phyloP scores from a whole-genome alignment of 2,888 invertebrate species.

The Papilio demoleus region DNA sequence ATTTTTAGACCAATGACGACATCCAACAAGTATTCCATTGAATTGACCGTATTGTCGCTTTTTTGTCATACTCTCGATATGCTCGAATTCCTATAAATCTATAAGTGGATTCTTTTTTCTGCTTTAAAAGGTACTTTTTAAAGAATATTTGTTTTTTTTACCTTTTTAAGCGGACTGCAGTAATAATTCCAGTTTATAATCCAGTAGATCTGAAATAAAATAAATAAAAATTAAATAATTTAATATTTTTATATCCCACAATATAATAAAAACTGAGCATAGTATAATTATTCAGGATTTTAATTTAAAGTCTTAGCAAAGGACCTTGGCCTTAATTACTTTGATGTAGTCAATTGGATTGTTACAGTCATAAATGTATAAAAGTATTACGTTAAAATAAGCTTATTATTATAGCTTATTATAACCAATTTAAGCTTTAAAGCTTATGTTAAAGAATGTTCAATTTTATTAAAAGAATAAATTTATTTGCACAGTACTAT shows the following conservation, averaged over 20 bases:
- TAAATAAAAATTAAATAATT: conserved; percentile 6
- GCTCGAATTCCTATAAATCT: conserved; percentile 42
- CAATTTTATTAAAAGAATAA: not conserved
- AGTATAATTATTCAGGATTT: conserved; percentile 42
- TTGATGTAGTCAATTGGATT: conserved; percentile 5
- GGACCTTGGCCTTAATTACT: conserved; percentile 56
- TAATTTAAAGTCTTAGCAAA: conserved; percentile 45
- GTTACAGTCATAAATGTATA: not conserved
- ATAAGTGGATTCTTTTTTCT: too few relatives aligned
- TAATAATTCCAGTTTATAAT: conserved; percentile 55
- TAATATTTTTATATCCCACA: not conserved
- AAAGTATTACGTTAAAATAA: not conserved
- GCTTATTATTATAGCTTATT: too few relatives aligned
- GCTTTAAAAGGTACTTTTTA: not conserved
- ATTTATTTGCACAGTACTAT: not conserved
- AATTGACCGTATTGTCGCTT: conserved; percentile 58
- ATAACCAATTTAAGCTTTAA: too few relatives aligned
- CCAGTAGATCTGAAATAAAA: conserved; percentile 55
- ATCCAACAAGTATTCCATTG: conserved; percentile 68
- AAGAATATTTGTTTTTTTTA: conserved; percentile 43
- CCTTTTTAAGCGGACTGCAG: conserved; percentile 50
- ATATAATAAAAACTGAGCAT: conserved; percentile 19
- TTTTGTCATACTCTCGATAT: conserved; percentile 45
- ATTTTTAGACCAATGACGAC: conserved; percentile 74
- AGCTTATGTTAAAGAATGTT: too few relatives aligned